Conservation (phyloP, 1,140 invertebrate genomes). For the Brachionus rotundiformis region DNA sequence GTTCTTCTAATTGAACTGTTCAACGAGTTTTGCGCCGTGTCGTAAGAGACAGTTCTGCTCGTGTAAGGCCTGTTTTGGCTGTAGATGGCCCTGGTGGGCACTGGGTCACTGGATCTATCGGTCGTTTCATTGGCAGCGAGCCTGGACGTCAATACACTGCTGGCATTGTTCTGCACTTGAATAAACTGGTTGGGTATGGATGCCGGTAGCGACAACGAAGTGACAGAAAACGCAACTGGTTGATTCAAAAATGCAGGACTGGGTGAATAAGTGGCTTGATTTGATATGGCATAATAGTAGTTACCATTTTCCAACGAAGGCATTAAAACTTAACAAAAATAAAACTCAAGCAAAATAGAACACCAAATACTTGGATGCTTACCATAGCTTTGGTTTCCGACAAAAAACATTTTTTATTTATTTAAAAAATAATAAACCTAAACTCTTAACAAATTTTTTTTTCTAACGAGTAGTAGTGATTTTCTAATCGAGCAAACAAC, state of each 20-base stretch:
- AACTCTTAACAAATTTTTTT: conserved; percentile 40
- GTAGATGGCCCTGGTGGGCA: neutral
- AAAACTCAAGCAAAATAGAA: neutral
- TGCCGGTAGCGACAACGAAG: neutral
- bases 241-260: neutral
- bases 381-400: conserved; percentile 43
- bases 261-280: neutral
- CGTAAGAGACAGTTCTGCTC: neutral
- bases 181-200: neutral
- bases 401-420: conserved; percentile 40
- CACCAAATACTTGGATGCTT: neutral
- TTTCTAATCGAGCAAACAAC: neutral
- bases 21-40: neutral
- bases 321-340: conserved; percentile 24
- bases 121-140: neutral
- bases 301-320: neutral
- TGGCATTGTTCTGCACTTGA: neutral
- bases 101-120: neutral
- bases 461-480: neutral
- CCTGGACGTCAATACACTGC: neutral
- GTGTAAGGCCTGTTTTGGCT: conserved; percentile 3
- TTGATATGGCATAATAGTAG: conserved; percentile 25
- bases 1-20: conserved; percentile 25
- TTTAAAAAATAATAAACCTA: neutral
- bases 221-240: neutral